Evolutionary conservation across 2,888 invertebrate genomes (phyloP), one percentile per base, ranked within the genome.

Genomic region (Watsonalla cultraria): DNA sequence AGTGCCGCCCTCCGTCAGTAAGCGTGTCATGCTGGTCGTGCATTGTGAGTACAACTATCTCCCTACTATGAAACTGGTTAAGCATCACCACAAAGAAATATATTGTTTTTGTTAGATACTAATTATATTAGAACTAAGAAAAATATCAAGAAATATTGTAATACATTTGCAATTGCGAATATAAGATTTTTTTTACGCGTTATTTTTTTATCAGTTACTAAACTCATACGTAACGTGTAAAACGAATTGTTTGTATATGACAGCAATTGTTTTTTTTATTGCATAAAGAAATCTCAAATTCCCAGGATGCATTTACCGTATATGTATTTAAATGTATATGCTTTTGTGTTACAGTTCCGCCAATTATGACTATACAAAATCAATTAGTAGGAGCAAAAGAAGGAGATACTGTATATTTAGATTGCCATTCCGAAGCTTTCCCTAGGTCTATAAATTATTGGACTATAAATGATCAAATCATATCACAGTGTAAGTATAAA

Each of bases 381-480:
- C 95, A 95, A 82, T 89, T 95, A 72, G 94, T 95, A 5, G 95
- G 95, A 45, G 94, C 94, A 0, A 92, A 93, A 66, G 92, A 93
- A 72, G 94, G 94, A 33, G 94, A 95, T 67, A 91, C 93, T 61
- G 92, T 95, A 69, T 92, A 93, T 51, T 84, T 96, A 61, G 95
- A 95, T 70, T 96, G 95, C 72, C 92, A 93, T 74, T 94, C 95
- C 14, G 95, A 95, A 83, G 95, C 95, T 24, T 95, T 92, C 75
- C 95, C 95, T 37, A 94, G 93, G 78, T 94, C 95, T 58, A 94
- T 95, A 72, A 95, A 95, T 86, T 95, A 95, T 81, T 95, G 95
- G 95, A 94, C 94, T 52, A 92, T 93, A 76, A 93, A 93, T 73
- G 93, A 94, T 62, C 93, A 94, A 80, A 94, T 94, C 65, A 92